A percentile compares a stretch with the other conserved stretches of the same genome.
Conservation (phyloP, 2,113 vertebrate species). For the human region GRCh38 chr11:29606001-29606500, state of each 20-base stretch:
- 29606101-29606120: background rate
- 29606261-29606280: background rate
- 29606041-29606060: background rate
- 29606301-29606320: background rate
- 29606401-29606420: background rate
- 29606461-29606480: background rate
- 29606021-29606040: background rate
- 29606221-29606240: background rate
- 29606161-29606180: background rate
- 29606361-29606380: background rate
- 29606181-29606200: background rate
- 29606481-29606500: background rate
- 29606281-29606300: background rate
- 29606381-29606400: background rate
- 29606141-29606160: background rate
- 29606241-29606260: background rate
- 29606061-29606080: background rate
- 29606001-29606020: no score
- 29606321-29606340: background rate
- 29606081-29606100: background rate
- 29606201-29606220: background rate
- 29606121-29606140: background rate
- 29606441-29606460: background rate
- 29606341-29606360: background rate
- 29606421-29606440: background rate